These are phyloP conservation scores for Sisor rabdophorus DNA, from an alignment of 2,113 vertebrate genomes.

Conservation along the genomic window DNA sequence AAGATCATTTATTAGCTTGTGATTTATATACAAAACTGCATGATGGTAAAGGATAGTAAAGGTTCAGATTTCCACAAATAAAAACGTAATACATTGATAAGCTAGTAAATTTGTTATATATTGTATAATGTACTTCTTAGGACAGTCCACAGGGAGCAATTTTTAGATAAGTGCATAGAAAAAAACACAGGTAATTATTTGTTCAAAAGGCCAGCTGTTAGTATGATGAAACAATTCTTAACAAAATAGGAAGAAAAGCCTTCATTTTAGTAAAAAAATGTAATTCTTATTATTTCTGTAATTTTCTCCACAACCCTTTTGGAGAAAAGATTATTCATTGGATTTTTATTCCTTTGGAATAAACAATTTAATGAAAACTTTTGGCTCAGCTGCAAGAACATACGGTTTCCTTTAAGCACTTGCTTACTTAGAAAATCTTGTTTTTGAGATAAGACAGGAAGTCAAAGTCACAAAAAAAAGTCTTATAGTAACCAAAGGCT, in stretches of 20 bases:
- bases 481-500: no score
- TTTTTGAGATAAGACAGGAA: background rate
- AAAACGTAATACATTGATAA: background rate
- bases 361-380: background rate
- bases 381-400: conserved; percentile 8
- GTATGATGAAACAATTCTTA: conserved; percentile 1
- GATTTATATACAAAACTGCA: background rate
- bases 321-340: background rate
- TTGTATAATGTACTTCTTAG: background rate
- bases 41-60: background rate
- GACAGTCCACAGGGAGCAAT: background rate
- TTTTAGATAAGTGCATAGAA: background rate
- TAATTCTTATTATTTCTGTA: conserved; percentile 6
- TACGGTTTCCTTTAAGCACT: background rate
- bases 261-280: background rate
- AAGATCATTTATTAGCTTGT: background rate
- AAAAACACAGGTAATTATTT: background rate
- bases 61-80: background rate
- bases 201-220: conserved; percentile 15
- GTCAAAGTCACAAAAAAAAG: background rate
- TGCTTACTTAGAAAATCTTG: background rate
- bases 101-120: background rate
- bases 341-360: background rate
- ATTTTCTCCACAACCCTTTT: background rate
- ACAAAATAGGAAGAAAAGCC: background rate